Base-by-base conservation (phyloP, 2,888 invertebrate species). In the Smittia aterrima region DNA sequence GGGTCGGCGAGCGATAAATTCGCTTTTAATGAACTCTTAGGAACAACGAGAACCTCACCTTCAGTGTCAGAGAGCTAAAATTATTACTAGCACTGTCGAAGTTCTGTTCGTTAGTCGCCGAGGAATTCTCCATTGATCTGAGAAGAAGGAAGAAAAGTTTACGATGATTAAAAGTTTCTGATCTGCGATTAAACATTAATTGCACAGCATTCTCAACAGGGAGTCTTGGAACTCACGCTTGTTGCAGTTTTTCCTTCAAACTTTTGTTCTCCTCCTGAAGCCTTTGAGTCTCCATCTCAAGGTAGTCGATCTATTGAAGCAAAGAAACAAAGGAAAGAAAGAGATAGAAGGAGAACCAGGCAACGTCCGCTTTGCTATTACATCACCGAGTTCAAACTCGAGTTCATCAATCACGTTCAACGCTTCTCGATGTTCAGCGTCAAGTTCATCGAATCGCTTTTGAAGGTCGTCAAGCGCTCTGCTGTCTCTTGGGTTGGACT, bases 301-400 rank as follows among this genome's bases (percentile, higher is more conserved):
- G 70, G 70, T 70, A 16, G 41, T 70, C 70, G 41, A 70, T 70
- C 70, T 70, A 25, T 6, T 9, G 22, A 18, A 25, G 24, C 41
- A 1, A 22, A 25, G 4, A 25, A 41, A 25, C 13, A 27, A 9
- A 70, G n/a, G 18, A 47, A 41, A 41, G 27, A 70, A 47, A 58
- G 18, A 58, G 18, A 18, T 32, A 32, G 32, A 32, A 32, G 32
- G 32, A 32, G 32, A 32, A 9, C 9, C 32, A 32, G 9, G 32
- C 32, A 9, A 32, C 9, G 32, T 32, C 32, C 32, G 32, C n/a
- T n/a, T n/a, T 47, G n/a, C 6, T 7, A 18, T 70, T 72, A 72
- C 72, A 62, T 72, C 72, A 72, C 40, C 58, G 20, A 72, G 40
- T 40, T 72, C 72, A 40, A 72, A 72, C 58, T 72, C 72, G 58